These are phyloP conservation scores for Dicrostonyx torquatus DNA, from an alignment of 2,797 vertebrate genomes.

Conservation along the genomic window DNA sequence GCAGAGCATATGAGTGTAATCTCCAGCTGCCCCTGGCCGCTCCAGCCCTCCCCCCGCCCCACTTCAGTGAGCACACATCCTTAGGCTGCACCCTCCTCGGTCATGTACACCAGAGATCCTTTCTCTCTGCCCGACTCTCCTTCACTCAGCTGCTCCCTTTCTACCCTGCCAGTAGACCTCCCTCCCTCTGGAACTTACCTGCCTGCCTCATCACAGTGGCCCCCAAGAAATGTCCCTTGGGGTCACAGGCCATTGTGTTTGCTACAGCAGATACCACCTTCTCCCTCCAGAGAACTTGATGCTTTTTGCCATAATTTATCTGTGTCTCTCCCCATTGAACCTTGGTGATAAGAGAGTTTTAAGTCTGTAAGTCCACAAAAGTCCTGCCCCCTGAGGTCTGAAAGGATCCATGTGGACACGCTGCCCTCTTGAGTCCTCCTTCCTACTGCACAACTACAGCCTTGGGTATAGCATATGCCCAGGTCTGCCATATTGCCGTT, in stretches of 20 bases:
- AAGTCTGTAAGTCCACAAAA: neutral
- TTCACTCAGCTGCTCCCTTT: too few species aligned
- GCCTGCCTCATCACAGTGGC: neutral
- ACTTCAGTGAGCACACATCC: neutral
- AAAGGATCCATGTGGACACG: neutral
- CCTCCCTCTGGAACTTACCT: neutral
- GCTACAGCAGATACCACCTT: neutral
- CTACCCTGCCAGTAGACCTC: neutral
- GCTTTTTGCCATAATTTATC: neutral
- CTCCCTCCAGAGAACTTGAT: neutral
- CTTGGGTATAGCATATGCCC: neutral
- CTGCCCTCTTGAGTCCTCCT: neutral
- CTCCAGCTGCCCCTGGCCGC: neutral
- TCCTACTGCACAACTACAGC: neutral
- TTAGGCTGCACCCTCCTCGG: neutral
- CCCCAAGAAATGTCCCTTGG: neutral
- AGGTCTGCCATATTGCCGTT: neutral
- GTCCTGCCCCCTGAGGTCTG: neutral
- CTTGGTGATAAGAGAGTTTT: neutral
- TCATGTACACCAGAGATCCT: neutral
- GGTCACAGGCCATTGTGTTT: neutral
- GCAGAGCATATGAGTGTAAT: accelerated
- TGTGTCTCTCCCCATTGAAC: neutral
- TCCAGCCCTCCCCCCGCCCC: too few species aligned
- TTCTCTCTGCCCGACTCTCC: too few species aligned